Evolutionary conservation across 2,797 vertebrate species (phyloP), one percentile per base, ranked within the genome.

Genomic region (Oryzias dopingdopingensis): DNA sequence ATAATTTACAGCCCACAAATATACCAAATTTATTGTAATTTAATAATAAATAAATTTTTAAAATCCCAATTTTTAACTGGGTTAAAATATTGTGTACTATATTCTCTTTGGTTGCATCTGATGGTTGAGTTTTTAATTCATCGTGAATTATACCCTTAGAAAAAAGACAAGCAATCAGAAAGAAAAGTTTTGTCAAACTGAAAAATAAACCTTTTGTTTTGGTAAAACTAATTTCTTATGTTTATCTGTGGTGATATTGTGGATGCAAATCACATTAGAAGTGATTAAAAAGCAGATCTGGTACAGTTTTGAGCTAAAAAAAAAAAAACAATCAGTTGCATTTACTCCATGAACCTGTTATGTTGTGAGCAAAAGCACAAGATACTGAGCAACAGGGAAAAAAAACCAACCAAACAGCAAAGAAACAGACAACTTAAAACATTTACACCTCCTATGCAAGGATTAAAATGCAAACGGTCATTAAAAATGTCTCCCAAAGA

Each of bases 301-400:
- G 43, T 49, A 4, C 10, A 37, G 10, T 37, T 12, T 12, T 56
- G 47, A 48, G 65, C 43, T 70, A 6, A 0, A 50, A 54, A 72
- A 73, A 62, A 77, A 22, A 22, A 22, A 22, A 22, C 2, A 22
- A 22, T 60, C 72, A 32, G 67, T 10, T 56, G 51, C 42, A 45
- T 59, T 72, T 71, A 72, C 74, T 59, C 74, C 16, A 13, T 1
- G 41, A 62, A 49, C 67, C 73, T 70, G 66, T 58, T 59, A 17
- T 37, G 63, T 55, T 71, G 50, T 64, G 56, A 72, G 61, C 44
- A 62, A 4, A 13, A 48, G 20, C 32, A 50, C 58, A 70, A 65
- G 46, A 74, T 56, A 65, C 63, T 54, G 52, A 18, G 62, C 42
- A 63, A 64, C 12, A 64, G 53, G 42, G 71, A 67, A 66, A 41